Evolutionary conservation across 2,797 vertebrate species (phyloP), one percentile per base, ranked within the genome.

Genomic region (Harpagifer antarcticus): DNA sequence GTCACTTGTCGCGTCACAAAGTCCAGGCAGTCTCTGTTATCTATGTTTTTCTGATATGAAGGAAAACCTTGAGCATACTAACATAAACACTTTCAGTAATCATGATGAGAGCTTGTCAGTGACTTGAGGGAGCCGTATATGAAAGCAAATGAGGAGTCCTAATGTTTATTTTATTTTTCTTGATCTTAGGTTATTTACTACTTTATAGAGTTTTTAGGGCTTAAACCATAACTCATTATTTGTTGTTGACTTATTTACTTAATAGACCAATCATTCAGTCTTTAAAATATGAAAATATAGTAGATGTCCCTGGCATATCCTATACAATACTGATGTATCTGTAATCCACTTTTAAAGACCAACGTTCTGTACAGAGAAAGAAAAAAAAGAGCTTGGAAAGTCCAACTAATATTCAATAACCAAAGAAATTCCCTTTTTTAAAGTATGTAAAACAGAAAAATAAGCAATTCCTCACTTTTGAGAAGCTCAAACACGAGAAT

Each of bases 1-100:
- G 23, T 42, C n/a, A 45, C 58, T 64, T 1, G 1, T 55, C 53
- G 59, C 44, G 68, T 84, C 76, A 72, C 79, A 86, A 83, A 78
- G 74, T 86, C 66, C 50, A 62, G 45, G 43, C 43, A 43, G 52
- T 84, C 74, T 69, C 40, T 74, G 78, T 65, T 71, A 65, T 78
- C 48, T 55, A 37, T 6, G 55, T 60, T 81, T 47, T 45, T 6
- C 65, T 70, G 63, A 76, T 74, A 78, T 20, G 33, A 63, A 19
- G 44, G 16, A 45, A 78, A 81, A 78, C 61, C 74, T 60, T 66
- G 61, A 62, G 12, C 17, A 9, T 20, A 37, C 55, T 20, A 65
- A 55, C 12, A 57, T 23, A 56, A 78, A 58, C 31, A 27, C 13
- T 33, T 19, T 0, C 6, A 11, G 16, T 68, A 9, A 37, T 47